A percentile compares a stretch with the other conserved stretches of the same genome.
These are phyloP conservation scores for Punctoribates punctum DNA, from an alignment of 2,888 invertebrate genomes.

Conservation along the genomic window DNA sequence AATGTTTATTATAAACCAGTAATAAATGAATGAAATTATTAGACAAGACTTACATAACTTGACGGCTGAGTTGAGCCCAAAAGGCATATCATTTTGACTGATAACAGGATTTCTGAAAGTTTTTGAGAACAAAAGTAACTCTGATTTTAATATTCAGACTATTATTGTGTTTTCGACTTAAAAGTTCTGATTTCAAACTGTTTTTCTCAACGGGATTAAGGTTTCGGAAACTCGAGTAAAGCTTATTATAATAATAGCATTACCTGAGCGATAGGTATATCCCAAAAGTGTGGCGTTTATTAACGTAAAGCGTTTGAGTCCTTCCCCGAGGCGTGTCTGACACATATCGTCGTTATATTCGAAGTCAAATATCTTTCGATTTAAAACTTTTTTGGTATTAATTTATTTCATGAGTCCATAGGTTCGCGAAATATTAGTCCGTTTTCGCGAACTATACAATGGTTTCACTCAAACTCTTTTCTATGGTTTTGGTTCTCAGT, in stretches of 20 bases:
- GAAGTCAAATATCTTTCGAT: background rate
- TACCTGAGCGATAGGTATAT: constrained; percentile 13
- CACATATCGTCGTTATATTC: constrained; percentile 17
- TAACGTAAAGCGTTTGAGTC: constrained; percentile 13
- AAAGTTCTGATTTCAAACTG: too few relatives aligned
- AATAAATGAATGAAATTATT: too few relatives aligned
- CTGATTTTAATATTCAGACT: too few relatives aligned
- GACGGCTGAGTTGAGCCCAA: too few relatives aligned
- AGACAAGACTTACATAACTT: too few relatives aligned
- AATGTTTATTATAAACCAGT: too few relatives aligned
- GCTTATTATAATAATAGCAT: background rate
- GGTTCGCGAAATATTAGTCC: background rate
- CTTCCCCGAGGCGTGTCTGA: constrained; percentile 38
- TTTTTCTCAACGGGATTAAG: background rate
- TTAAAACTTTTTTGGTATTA: constrained; percentile 26
- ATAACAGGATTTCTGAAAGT: too few relatives aligned
- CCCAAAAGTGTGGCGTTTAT: constrained; percentile 3
- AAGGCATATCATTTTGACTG: too few relatives aligned
- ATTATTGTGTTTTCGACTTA: too few relatives aligned
- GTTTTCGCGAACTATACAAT: background rate
- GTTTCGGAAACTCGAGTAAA: background rate
- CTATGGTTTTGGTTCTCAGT: background rate
- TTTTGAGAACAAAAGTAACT: too few relatives aligned
- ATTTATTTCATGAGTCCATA: constrained; percentile 13
- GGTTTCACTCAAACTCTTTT: constrained; percentile 14